Conservation (phyloP, 2,113 vertebrate genomes). For the Gallinago media region DNA sequence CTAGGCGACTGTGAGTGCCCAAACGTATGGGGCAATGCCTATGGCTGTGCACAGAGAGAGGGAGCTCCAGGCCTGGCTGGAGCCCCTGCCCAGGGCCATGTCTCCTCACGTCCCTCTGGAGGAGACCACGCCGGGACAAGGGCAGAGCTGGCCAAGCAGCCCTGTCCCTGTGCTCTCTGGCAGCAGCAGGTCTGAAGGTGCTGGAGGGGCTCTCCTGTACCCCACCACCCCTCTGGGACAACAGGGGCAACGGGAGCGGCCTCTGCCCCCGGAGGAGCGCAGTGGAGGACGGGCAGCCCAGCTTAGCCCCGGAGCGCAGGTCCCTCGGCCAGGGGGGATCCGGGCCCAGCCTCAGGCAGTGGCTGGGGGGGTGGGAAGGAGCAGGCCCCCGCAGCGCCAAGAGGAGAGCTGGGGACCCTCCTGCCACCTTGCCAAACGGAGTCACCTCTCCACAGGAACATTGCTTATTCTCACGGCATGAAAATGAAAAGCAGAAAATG, state of each 20-base stretch:
- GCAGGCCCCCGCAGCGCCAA: accelerated
- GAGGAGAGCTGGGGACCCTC: not conserved
- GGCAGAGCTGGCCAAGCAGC: not conserved
- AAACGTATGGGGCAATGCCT: accelerated
- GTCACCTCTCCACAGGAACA: not conserved
- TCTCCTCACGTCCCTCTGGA: not conserved
- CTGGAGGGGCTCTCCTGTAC: not conserved
- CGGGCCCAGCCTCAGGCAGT: not conserved
- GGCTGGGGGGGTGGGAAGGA: accelerated
- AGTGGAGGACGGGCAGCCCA: not conserved
- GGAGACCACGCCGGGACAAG: not conserved
- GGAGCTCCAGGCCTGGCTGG: not conserved
- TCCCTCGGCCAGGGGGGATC: not conserved
- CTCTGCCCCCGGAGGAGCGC: not conserved
- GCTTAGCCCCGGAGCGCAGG: not conserved
- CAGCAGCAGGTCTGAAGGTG: not conserved
- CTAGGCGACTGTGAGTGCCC: not conserved
- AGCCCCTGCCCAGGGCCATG: not conserved
- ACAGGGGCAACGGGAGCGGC: accelerated
- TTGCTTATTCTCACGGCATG: not conserved
- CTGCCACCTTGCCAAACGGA: not conserved
- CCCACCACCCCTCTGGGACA: not conserved
- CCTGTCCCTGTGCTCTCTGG: accelerated
- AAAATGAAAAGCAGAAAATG: not conserved
- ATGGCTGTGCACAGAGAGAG: not conserved